A percentile compares a stretch with the other conserved stretches of the same genome.
Evolutionary conservation across 2,888 invertebrate genomes (phyloP).

Genomic region (Rugalucina vietnamica): DNA sequence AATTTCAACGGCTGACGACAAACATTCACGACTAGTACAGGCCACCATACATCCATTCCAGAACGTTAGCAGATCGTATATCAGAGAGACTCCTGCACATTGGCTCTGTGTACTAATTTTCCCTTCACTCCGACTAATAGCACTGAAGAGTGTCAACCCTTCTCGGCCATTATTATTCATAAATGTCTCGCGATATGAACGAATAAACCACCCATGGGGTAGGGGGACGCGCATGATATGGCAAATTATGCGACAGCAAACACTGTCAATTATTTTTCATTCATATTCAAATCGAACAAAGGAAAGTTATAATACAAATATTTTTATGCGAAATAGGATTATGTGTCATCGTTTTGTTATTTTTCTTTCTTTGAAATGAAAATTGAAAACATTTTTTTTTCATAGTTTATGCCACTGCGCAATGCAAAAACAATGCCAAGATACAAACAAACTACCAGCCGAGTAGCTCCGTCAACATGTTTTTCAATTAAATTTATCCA

Average conservation of each 20-base stretch:
- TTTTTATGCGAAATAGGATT: not conserved
- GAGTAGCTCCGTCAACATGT: no score
- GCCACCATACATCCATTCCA: not conserved
- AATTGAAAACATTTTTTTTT: no score
- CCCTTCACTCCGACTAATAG: conserved; percentile 65
- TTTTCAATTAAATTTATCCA: no score
- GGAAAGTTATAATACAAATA: not conserved
- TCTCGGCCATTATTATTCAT: conserved; percentile 61
- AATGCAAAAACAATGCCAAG: no score
- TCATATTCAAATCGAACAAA: not conserved
- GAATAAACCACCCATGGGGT: conserved; percentile 7
- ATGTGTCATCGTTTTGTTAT: not conserved
- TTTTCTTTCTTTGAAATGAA: not conserved
- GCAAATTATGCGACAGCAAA: conserved; percentile 1
- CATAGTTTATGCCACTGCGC: no score
- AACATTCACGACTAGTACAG: no score
- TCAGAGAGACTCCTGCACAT: conserved; percentile 53
- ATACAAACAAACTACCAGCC: no score
- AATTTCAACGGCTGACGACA: no score
- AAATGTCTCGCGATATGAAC: conserved; percentile 26
- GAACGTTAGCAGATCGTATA: conserved; percentile 36
- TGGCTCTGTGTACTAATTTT: conserved; percentile 60
- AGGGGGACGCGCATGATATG: conserved; percentile 11
- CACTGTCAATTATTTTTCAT: not conserved
- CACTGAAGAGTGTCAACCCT: conserved; percentile 51